Percentiles rank a stretch among this genome's conserved stretches.
Evolutionary conservation across 2,113 vertebrate species (phyloP).

Genomic region (Ciconia boyciana): DNA sequence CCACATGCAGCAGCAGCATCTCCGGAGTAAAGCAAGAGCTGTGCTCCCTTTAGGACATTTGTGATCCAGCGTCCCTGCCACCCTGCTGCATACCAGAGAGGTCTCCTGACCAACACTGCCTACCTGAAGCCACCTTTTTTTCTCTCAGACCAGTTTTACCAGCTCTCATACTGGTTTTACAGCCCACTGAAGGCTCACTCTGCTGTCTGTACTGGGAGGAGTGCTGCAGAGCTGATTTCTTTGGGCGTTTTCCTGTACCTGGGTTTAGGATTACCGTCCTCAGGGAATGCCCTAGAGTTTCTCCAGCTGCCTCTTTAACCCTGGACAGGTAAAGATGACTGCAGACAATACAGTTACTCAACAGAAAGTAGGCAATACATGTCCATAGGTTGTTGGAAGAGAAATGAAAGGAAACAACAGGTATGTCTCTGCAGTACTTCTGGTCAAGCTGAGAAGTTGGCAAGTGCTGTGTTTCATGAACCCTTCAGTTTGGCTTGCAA

Average conservation of each 20-base stretch:
- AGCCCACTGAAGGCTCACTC: background rate
- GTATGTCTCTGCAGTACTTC: background rate
- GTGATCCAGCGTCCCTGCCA: background rate
- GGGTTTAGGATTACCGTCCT: constrained; percentile 7
- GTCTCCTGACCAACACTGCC: background rate
- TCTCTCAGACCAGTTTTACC: constrained; percentile 34
- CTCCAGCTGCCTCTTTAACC: background rate
- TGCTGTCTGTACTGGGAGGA: background rate
- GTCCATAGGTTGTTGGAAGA: background rate
- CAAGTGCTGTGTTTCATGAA: background rate
- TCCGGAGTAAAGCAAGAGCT: background rate
- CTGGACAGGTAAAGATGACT: background rate
- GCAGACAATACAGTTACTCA: background rate
- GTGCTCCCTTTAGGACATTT: background rate
- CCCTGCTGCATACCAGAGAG: background rate
- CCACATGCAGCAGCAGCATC: background rate
- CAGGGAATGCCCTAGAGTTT: background rate
- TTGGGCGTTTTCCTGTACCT: background rate
- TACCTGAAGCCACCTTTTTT: background rate
- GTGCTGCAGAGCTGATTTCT: background rate
- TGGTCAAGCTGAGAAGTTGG: background rate
- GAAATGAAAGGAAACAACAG: background rate
- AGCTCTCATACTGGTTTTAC: constrained; percentile 32
- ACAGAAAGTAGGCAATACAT: background rate
- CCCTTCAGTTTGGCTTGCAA: background rate